phyloP scores from a whole-genome alignment of 2,888 invertebrate genomes.

The Pyrrhosoma nymphula region DNA sequence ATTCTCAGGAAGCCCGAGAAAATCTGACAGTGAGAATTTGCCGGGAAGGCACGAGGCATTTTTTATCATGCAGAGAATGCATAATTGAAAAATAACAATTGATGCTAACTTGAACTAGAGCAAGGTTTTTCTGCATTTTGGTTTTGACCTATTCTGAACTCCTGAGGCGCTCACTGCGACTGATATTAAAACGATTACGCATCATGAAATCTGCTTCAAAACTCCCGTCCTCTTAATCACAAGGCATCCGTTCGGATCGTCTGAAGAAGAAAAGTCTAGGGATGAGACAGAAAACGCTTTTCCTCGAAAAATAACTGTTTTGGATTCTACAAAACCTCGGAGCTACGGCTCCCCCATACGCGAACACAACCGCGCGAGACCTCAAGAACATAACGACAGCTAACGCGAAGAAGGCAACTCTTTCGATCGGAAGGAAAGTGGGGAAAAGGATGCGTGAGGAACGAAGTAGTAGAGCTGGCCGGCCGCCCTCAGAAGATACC shows the following conservation, averaged over 20 bases:
- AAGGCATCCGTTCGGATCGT: not conserved
- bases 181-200: not conserved
- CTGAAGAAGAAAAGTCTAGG: not conserved
- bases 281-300: not conserved
- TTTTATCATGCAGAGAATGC: no score
- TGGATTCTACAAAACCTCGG: not conserved
- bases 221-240: not conserved
- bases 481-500: no score
- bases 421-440: not conserved
- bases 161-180: not conserved
- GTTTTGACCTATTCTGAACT: not conserved
- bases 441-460: not conserved
- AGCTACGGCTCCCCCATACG: not conserved
- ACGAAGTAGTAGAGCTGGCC: no score
- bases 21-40: no score
- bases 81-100: no score
- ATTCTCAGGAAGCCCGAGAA: no score
- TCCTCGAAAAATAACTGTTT: constrained; percentile 9
- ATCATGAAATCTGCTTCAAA: not conserved
- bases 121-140: no score
- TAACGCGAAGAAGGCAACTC: not conserved
- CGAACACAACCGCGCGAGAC: not conserved
- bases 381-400: not conserved
- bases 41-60: no score
- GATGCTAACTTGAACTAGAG: no score